These are phyloP conservation scores for Montifringilla adamsi DNA, from an alignment of 2,113 vertebrate genomes.

Conservation along the genomic window DNA sequence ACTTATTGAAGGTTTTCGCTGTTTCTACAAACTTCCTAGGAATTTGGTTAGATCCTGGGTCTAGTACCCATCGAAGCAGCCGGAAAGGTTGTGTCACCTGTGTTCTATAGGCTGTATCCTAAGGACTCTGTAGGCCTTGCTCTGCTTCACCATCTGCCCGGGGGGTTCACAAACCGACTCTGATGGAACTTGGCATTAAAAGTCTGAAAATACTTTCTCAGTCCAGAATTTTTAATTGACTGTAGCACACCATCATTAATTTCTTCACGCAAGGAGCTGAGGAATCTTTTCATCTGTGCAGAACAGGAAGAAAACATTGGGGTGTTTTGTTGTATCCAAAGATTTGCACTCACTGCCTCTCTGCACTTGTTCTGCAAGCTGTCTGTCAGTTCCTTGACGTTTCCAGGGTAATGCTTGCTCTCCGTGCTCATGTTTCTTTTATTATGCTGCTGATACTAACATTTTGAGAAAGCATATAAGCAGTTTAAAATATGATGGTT, in stretches of 20 bases:
- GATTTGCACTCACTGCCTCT: background rate
- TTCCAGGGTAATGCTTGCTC: background rate
- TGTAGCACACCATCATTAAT: background rate
- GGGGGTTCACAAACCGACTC: background rate
- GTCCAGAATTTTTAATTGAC: background rate
- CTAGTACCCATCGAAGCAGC: background rate
- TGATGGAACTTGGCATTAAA: background rate
- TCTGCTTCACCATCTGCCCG: background rate
- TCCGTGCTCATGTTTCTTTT: background rate
- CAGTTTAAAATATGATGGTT: background rate
- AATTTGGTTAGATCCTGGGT: background rate
- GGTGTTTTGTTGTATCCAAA: background rate
- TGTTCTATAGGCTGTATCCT: background rate
- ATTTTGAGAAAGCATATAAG: background rate
- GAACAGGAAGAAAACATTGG: background rate
- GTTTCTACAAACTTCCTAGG: background rate
- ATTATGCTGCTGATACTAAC: background rate
- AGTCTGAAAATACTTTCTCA: background rate
- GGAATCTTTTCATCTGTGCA: background rate
- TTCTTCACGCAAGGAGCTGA: background rate
- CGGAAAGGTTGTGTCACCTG: background rate
- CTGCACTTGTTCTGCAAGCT: background rate
- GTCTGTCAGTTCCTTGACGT: background rate
- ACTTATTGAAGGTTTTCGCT: background rate
- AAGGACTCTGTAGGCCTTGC: background rate